Evolutionary conservation across 1,140 invertebrate genomes (phyloP).

Genomic region (Samia ricini): DNA sequence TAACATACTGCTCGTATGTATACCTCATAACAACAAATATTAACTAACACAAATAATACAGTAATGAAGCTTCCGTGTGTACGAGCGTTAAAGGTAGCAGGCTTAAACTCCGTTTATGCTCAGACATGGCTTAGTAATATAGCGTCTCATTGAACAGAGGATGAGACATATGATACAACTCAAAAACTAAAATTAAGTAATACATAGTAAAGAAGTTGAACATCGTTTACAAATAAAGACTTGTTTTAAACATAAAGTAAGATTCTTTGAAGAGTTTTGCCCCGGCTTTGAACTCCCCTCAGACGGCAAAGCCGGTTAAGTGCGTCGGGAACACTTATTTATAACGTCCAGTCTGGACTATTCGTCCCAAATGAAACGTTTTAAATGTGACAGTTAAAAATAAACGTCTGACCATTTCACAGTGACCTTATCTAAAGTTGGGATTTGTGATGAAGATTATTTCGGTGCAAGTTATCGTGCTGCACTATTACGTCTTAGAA

Average conservation of each 20-base stretch:
- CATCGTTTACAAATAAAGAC: too few species aligned
- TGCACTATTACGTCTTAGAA: too few species aligned
- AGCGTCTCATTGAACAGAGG: too few species aligned
- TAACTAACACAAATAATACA: neutral
- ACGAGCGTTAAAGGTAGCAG: neutral
- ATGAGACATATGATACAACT: too few species aligned
- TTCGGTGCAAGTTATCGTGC: too few species aligned
- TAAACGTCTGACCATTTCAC: neutral
- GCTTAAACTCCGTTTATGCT: neutral
- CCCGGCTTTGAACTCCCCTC: neutral
- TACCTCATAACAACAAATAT: neutral
- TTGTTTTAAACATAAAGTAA: too few species aligned
- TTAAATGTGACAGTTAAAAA: slow-evolving; percentile 1
- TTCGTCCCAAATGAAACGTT: neutral
- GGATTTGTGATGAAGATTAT: neutral
- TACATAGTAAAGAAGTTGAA: too few species aligned
- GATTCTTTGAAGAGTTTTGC: neutral
- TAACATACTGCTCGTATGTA: neutral
- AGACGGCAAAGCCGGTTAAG: neutral
- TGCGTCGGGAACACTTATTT: neutral
- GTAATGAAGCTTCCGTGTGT: neutral
- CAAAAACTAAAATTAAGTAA: too few species aligned
- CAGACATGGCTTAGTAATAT: too few species aligned
- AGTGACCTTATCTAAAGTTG: neutral
- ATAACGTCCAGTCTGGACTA: neutral